Conservation (phyloP, 2,113 vertebrate genomes). For the Beaufortia kweichowensis region DNA sequence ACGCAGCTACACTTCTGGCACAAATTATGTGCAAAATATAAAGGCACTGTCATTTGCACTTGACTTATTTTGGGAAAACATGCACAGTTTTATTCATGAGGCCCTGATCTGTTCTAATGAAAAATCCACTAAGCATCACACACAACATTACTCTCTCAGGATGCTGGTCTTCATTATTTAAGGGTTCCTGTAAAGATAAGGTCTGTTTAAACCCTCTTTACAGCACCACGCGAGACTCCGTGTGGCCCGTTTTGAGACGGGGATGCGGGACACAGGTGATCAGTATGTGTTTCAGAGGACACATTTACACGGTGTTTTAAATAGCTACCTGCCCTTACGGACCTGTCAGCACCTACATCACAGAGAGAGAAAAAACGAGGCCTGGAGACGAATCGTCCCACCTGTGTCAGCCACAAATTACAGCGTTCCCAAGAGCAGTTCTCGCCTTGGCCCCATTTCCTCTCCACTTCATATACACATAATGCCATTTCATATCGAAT, state of each 20-base stretch:
- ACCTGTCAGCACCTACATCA: conserved; percentile 50
- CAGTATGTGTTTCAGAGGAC: conserved; percentile 20
- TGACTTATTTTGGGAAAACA: background rate
- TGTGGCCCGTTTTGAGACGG: background rate
- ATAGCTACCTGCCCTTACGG: conserved; percentile 51
- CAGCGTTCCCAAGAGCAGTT: conserved; percentile 63
- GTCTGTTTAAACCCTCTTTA: background rate
- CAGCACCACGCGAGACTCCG: background rate
- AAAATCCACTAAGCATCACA: background rate
- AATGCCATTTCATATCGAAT: conserved; percentile 45
- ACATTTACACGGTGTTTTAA: conserved; percentile 52
- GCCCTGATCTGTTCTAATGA: conserved; percentile 17
- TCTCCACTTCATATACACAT: conserved; percentile 60
- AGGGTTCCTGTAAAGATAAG: conserved; percentile 7
- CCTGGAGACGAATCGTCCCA: conserved; percentile 58
- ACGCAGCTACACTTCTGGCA: too few species aligned
- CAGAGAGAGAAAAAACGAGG: conserved; percentile 11
- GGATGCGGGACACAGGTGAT: conserved; percentile 24
- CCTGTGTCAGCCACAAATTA: conserved; percentile 63
- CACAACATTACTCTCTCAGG: background rate
- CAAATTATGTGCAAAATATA: too few species aligned
- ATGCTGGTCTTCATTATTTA: background rate
- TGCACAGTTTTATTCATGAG: conserved; percentile 5
- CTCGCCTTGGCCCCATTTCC: conserved; percentile 62
- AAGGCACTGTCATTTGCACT: too few species aligned